phyloP scores from a whole-genome alignment of 1,140 invertebrate genomes.

The Daktulosphaira vitifoliae region DNA sequence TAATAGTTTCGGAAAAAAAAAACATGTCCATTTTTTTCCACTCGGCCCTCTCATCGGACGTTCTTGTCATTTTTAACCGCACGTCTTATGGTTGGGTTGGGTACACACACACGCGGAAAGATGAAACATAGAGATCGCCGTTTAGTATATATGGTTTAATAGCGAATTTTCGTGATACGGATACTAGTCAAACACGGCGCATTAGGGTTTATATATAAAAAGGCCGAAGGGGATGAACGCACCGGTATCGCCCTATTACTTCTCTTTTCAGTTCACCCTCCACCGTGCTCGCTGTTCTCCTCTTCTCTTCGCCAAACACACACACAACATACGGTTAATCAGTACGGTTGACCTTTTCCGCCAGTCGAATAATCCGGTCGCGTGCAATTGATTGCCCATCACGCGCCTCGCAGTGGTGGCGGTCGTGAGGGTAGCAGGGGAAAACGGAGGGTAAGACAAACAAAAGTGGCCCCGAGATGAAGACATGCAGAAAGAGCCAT shows the following conservation, averaged over 20 bases:
- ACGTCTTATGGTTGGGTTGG: too few species aligned
- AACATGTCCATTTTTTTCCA: too few species aligned
- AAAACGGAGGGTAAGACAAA: constrained; percentile 14
- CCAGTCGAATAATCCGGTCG: not conserved
- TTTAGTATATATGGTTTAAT: constrained; percentile 1
- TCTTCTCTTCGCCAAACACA: not conserved
- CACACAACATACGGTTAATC: constrained; percentile 16
- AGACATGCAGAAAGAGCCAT: constrained; percentile 14
- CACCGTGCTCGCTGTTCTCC: too few species aligned
- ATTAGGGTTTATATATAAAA: too few species aligned
- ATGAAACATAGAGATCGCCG: too few species aligned
- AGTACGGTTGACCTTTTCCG: constrained; percentile 13
- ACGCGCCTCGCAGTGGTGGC: not conserved
- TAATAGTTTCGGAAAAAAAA: too few species aligned
- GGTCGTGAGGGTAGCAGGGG: not conserved
- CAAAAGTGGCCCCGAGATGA: constrained; percentile 23
- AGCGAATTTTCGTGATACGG: not conserved
- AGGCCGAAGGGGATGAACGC: too few species aligned
- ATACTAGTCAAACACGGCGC: constrained; percentile 17
- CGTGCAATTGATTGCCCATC: constrained; percentile 30
- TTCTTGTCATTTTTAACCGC: too few species aligned
- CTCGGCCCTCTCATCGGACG: too few species aligned
- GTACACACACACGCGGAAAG: too few species aligned
- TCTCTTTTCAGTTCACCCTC: too few species aligned
- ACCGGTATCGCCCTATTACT: too few species aligned